Evolutionary conservation across 2,797 vertebrate genomes (phyloP), one percentile per base, ranked within the genome.

Genomic region (Sebastes oblongus): DNA sequence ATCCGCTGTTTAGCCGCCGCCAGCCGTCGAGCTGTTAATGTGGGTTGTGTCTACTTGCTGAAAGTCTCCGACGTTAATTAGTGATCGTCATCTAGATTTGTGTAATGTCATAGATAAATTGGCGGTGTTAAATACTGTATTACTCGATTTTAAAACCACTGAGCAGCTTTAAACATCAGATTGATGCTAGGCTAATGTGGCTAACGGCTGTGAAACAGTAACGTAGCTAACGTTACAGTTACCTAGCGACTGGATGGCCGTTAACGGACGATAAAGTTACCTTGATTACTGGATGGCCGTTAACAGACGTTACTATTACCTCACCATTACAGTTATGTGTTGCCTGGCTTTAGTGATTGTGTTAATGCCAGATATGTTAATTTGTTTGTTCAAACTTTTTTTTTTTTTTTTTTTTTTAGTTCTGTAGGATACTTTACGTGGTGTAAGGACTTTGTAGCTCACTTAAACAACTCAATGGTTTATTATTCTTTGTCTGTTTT

Each of bases 1-100:
- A 71, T 67, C 36, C 82, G 67, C 81, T 79, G 62, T 86, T 90
- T 88, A 92, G 88, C 82, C 75, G 68, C 85, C 75, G 77, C 72
- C 76, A 77, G 65, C 18, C 78, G 80, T 85, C 88, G 83, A 86
- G 62, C 60, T 27, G 60, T 75, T 77, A 58, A 75, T 77, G 77
- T 25, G 7, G 67, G 27, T 69, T 74, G 20, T 61, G 75, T 71
- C 46, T 82, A 80, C 79, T 82, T 78, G 27, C 32, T 78, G 55
- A 46, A 64, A 64, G 54, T 34, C 22, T 24, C 6, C n/a, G 29
- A 1, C 32, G 3, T 50, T 66, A 60, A 59, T 65, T 52, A 18
- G n/a, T 4, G 62, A 0, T 8, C 2, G 2, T 5, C 10, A 12
- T 39, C 1, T 25, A 1, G 0, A 25, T 56, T 20, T 22, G 6